Evolutionary conservation across 2,797 vertebrate genomes (phyloP).

Genomic region (Dallia pectoralis): DNA sequence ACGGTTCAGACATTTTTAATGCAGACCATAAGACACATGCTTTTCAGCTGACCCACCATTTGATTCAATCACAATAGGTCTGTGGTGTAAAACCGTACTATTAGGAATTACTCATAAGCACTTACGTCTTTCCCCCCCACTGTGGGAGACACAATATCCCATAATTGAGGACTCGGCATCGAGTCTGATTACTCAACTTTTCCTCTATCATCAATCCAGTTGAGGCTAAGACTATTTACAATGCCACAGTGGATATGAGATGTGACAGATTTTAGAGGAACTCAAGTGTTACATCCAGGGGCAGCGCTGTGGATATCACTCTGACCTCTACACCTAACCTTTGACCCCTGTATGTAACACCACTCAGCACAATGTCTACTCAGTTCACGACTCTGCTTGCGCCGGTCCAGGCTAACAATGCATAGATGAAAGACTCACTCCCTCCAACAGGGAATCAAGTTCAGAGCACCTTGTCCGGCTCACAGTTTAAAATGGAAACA

Average conservation of each 20-base stretch:
- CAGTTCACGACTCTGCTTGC: slow-evolving; percentile 45
- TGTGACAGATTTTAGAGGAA: slow-evolving; percentile 64
- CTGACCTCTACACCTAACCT: slow-evolving; percentile 64
- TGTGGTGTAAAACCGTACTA: neutral
- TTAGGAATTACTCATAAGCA: neutral
- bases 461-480: slow-evolving; percentile 34
- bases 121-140: neutral
- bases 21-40: too few species aligned
- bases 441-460: slow-evolving; percentile 53
- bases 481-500: neutral
- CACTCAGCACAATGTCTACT: slow-evolving; percentile 53
- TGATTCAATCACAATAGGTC: too few species aligned
- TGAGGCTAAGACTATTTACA: neutral
- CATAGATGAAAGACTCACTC: neutral
- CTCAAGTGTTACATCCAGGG: slow-evolving; percentile 51
- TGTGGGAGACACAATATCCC: neutral
- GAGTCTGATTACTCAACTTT: slow-evolving; percentile 15
- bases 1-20: too few species aligned
- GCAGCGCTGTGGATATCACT: slow-evolving; percentile 48
- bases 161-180: neutral
- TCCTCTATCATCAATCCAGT: neutral
- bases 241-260: neutral
- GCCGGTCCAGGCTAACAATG: slow-evolving; percentile 29
- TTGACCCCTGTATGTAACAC: slow-evolving; percentile 45
- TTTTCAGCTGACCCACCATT: too few species aligned